Base-by-base conservation (phyloP, 53 echinoderm and acorn worm genomes). In the Astropecten irregularis region DNA sequence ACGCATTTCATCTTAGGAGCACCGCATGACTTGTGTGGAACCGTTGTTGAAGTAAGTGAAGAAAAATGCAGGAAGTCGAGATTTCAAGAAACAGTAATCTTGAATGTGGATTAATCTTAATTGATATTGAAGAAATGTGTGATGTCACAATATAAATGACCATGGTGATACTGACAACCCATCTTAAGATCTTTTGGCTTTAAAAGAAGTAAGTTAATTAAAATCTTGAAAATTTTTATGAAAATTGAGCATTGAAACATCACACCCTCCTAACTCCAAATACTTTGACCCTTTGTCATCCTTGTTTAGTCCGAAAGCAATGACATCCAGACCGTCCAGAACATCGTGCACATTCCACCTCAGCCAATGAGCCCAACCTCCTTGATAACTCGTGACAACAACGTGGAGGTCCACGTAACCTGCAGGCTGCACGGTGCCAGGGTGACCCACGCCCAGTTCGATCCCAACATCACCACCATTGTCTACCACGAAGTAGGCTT, bases 381-480 rank as follows among this genome's bases (percentile, higher is more conserved):
- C 20, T 18, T 49, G 49, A 71, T 87, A 39, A 91, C 91, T 26
- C 64, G 91, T 46, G 84, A 77, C 46, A 63, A 50, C 59, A 84
- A 77, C 40, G 76, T 69, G 13, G 81, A 57, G 18, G 79, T 91
- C 71, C 87, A 91, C 72, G 84, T 91, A 36, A 38, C 84, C 29
- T 91, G 91, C 49, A 63, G 77, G 20, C 74, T 91, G 64, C 53
- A 52, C 0, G 87, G 87, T 19, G 76, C 84, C 19, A 61, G 77
- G 52, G 46, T 71, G 13, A 77, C 87, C 0, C 77, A 84, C 16
- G 73, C 77, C 5, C 69, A 84, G 60, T 91, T 91, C 46, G 85
- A 87, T 29, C 77, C 91, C 28, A 87, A 91, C 69, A 57, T 91
- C 53, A 87, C 91, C 25, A 83, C 91, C 33, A 82, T 91, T 9